Evolutionary conservation across 2,113 vertebrate genomes (phyloP).

Genomic region (Pelobates fuscus): DNA sequence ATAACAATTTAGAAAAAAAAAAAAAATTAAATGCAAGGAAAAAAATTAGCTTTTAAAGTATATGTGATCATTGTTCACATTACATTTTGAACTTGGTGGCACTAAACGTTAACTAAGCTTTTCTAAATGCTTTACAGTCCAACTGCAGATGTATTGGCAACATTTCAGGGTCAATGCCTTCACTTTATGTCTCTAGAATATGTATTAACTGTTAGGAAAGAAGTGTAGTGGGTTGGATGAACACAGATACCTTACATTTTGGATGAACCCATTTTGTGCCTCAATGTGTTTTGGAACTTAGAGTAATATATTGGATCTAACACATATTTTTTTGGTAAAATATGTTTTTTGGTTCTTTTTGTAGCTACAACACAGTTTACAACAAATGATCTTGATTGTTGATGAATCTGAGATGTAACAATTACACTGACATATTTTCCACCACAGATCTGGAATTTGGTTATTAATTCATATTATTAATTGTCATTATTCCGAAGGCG

Average conservation of each 20-base stretch:
- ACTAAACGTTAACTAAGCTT: slow-evolving; percentile 2
- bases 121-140: neutral
- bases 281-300: slow-evolving; percentile 5
- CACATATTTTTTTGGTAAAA: slow-evolving; percentile 12
- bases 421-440: too few relatives aligned
- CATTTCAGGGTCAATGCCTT: neutral
- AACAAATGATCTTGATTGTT: neutral
- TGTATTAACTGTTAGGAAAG: neutral
- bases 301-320: slow-evolving; percentile 7
- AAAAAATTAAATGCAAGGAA: neutral
- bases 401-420: slow-evolving; percentile 5
- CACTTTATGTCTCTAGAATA: neutral
- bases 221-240: neutral
- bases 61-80: neutral
- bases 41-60: neutral
- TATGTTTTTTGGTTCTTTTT: slow-evolving; percentile 5
- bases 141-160: slow-evolving; percentile 13
- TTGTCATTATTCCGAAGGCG: too few relatives aligned
- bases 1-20: neutral
- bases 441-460: too few relatives aligned
- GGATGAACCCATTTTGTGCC: slow-evolving; percentile 21
- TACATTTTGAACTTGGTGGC: neutral
- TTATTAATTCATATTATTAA: too few relatives aligned
- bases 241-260: slow-evolving; percentile 19
- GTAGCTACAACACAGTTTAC: neutral